Percentiles rank a stretch among this genome's conserved stretches.
Conservation (phyloP, 2,797 vertebrate species). For the Myotis findleyi region DNA sequence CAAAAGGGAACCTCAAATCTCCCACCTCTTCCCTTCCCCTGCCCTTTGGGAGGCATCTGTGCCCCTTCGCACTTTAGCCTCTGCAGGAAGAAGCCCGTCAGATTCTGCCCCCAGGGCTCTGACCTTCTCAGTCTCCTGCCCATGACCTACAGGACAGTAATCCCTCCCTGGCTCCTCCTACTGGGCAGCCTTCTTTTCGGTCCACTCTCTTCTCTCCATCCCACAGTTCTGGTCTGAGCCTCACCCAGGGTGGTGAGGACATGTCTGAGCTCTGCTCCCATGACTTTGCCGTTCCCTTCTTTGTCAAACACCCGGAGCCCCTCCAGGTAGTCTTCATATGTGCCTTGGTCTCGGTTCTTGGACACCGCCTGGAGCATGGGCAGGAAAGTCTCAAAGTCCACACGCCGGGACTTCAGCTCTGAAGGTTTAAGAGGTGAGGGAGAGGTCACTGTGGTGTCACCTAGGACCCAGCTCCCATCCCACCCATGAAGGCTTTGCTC, state of each 20-base stretch:
- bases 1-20: background rate
- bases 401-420: slow-evolving; percentile 93
- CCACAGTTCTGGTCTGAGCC: slow-evolving; percentile 49
- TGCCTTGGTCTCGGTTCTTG: slow-evolving; percentile 93
- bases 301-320: slow-evolving; percentile 95
- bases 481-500: background rate
- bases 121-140: background rate
- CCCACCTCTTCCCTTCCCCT: background rate
- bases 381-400: slow-evolving; percentile 95
- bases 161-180: background rate
- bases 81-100: background rate
- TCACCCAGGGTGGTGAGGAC: slow-evolving; percentile 94
- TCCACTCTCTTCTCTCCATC: background rate
- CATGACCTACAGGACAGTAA: background rate
- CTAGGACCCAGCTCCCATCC: background rate
- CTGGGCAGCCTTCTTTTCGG: background rate
- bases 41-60: background rate
- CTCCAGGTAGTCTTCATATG: slow-evolving; percentile 93
- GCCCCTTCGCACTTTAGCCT: background rate
- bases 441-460: background rate
- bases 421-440: background rate
- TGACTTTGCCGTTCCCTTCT: slow-evolving; percentile 94
- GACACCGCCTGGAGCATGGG: slow-evolving; percentile 94
- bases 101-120: background rate
- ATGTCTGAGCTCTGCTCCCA: slow-evolving; percentile 94